A percentile compares a stretch with the other conserved stretches of the same genome.
phyloP scores from a whole-genome alignment of 2,888 invertebrate genomes.

The Chrysodeixis includens region DNA sequence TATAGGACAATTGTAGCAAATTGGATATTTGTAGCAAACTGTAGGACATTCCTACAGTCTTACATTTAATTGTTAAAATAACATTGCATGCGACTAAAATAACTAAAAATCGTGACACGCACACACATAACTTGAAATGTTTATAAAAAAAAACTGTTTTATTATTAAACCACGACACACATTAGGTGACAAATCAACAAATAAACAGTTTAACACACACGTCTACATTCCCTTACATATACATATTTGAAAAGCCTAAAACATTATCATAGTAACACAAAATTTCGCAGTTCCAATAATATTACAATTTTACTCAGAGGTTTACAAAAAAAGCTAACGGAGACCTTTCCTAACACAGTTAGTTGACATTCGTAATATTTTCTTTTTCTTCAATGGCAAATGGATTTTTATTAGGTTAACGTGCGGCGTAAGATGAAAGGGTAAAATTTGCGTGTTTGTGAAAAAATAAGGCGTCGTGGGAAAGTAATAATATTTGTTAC shows the following conservation, averaged over 20 bases:
- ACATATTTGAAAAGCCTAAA: background rate
- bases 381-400: slow-evolving; percentile 10
- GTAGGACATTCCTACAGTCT: too few species aligned
- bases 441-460: slow-evolving; percentile 16
- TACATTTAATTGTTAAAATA: too few species aligned
- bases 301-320: background rate
- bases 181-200: too few species aligned
- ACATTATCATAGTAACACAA: background rate
- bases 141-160: too few species aligned
- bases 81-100: too few species aligned
- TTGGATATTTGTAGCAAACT: too few species aligned
- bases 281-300: background rate
- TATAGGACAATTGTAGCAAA: background rate
- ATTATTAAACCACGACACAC: too few species aligned
- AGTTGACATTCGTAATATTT: background rate
- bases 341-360: slow-evolving; percentile 1
- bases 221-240: too few species aligned
- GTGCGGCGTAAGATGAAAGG: slow-evolving; percentile 11
- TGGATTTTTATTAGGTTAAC: slow-evolving; percentile 7
- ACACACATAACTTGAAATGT: too few species aligned
- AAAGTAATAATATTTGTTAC: slow-evolving; percentile 21
- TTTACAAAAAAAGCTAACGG: background rate
- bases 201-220: too few species aligned
- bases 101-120: too few species aligned
- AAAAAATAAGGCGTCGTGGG: slow-evolving; percentile 17